These are phyloP conservation scores for Platalea minor DNA, from an alignment of 2,797 vertebrate genomes.

Conservation along the genomic window DNA sequence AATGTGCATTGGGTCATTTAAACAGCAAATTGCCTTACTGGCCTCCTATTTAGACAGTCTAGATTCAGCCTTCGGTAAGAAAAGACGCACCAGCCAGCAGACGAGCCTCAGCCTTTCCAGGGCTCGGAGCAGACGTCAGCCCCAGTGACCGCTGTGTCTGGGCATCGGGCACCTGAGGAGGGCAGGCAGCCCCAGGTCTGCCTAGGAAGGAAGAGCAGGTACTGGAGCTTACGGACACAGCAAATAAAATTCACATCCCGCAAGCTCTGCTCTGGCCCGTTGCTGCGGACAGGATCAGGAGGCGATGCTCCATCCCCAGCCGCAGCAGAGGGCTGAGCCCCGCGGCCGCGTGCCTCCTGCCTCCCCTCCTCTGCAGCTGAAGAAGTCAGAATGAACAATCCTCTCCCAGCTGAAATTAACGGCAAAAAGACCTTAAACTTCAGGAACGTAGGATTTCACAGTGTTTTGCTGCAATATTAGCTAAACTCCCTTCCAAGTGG, in stretches of 20 bases:
- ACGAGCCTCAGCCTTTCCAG: not conserved
- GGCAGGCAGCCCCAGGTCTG: not conserved
- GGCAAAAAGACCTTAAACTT: not conserved
- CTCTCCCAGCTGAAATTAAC: not conserved
- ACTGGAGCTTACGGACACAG: not conserved
- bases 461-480: not conserved
- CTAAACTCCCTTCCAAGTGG: not conserved
- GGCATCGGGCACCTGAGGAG: not conserved
- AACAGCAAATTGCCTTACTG: constrained; percentile 59
- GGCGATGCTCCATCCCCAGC: not conserved
- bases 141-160: no score
- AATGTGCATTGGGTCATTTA: constrained; percentile 60
- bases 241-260: no score
- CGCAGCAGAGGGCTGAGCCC: accelerated
- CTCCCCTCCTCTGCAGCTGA: not conserved
- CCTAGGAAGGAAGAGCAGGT: accelerated
- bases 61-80: not conserved
- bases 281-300: accelerated
- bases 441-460: not conserved
- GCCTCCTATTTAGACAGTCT: not conserved
- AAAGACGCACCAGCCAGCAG: not conserved
- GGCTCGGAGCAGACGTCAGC: not conserved
- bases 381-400: not conserved
- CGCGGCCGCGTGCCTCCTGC: accelerated
- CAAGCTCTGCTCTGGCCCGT: not conserved